Evolutionary conservation across 2,113 vertebrate species (phyloP).

Genomic region (Chlorodrepanis virens): DNA sequence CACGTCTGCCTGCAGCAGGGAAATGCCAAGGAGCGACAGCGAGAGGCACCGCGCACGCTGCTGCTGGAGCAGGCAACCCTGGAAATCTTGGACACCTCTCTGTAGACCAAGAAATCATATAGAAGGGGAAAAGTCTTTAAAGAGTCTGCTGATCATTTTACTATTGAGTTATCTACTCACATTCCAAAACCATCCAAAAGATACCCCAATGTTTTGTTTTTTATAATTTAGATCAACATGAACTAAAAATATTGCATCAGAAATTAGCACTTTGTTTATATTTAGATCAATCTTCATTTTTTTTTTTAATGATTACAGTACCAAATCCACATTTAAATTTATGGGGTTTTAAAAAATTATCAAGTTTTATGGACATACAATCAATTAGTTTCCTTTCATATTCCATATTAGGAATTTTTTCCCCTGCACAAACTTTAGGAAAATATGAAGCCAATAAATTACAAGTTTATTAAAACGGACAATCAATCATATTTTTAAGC

Average conservation of each 20-base stretch:
- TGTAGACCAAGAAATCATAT: not conserved
- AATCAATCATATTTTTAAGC: not conserved
- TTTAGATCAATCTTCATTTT: not conserved
- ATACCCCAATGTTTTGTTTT: not conserved
- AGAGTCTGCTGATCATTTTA: not conserved
- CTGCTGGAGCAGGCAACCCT: not conserved
- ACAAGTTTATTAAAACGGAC: not conserved
- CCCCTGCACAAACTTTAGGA: not conserved
- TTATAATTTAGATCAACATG: not conserved
- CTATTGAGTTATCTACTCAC: not conserved
- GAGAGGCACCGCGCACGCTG: accelerated
- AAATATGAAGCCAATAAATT: not conserved
- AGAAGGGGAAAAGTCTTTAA: not conserved
- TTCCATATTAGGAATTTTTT: accelerated
- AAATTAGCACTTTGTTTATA: not conserved
- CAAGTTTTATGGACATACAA: not conserved
- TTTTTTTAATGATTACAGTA: not conserved
- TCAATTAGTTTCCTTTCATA: not conserved
- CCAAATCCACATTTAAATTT: not conserved
- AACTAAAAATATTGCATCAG: not conserved
- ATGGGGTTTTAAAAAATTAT: too few species aligned
- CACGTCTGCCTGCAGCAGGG: accelerated
- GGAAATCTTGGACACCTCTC: not conserved
- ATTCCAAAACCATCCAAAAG: not conserved
- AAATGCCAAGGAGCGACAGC: not conserved